phyloP scores from a whole-genome alignment of 2,888 invertebrate species.

The Stenurella melanura region DNA sequence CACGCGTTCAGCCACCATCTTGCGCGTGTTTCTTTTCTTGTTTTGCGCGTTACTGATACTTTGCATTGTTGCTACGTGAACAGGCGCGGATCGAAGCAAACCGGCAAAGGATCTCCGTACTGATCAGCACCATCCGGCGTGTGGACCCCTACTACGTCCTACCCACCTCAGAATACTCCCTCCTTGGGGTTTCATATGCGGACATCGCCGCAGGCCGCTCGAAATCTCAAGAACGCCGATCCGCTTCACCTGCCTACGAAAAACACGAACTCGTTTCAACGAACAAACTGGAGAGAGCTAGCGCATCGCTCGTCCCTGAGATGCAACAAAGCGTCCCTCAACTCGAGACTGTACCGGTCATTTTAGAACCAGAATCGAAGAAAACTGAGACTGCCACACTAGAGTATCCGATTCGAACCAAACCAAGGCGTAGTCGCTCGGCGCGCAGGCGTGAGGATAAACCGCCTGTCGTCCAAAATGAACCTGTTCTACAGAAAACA shows the following conservation, averaged over 20 bases:
- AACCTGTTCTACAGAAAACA: conserved; percentile 4
- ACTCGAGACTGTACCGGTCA: conserved; percentile 40
- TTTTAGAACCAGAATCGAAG: conserved; percentile 49
- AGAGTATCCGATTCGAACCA: conserved; percentile 51
- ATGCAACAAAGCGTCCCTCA: conserved; percentile 45
- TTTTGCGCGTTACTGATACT: conserved; percentile 65
- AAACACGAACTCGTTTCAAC: conserved; percentile 52
- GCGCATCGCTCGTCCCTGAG: conserved; percentile 56
- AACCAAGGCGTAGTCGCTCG: conserved; percentile 75
- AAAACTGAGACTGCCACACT: conserved; percentile 41
- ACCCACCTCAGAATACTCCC: conserved; percentile 74
- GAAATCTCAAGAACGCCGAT: conserved; percentile 64
- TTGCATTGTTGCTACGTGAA: conserved; percentile 65
- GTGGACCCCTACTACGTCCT: conserved; percentile 84
- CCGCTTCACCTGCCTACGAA: conserved; percentile 53
- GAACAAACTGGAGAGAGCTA: conserved; percentile 50
- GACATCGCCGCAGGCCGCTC: conserved; percentile 82
- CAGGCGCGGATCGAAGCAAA: conserved; percentile 77
- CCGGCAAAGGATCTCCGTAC: conserved; percentile 83
- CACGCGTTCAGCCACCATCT: conserved; percentile 72
- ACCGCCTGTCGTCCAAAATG: conserved; percentile 6
- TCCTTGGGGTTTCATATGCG: conserved; percentile 78
- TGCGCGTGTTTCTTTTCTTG: conserved; percentile 62
- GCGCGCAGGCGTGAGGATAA: conserved; percentile 72
- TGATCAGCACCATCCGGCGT: conserved; percentile 82